Percentiles rank a stretch among this genome's conserved stretches.
Conservation (phyloP, 2,797 vertebrate genomes). For the Eulemur coronatus region DNA sequence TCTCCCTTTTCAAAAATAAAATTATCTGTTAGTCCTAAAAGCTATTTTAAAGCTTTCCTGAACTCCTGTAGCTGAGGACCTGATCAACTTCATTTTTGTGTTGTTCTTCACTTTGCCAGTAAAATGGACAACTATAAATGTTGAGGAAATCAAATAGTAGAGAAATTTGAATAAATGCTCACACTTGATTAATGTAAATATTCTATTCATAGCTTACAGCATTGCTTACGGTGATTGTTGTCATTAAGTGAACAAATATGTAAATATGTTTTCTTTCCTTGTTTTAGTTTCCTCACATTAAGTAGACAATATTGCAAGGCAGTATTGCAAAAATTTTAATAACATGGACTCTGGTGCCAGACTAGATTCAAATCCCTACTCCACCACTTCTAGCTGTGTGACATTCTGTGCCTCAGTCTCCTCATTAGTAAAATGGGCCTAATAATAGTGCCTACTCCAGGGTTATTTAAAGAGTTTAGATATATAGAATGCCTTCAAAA, state of each 20-base stretch:
- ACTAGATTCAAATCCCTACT: not conserved
- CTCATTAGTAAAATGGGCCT: slow-evolving; percentile 18
- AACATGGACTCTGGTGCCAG: not conserved
- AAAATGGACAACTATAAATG: not conserved
- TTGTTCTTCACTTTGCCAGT: not conserved
- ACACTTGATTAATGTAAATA: not conserved
- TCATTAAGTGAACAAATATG: not conserved
- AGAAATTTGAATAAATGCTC: slow-evolving; percentile 34
- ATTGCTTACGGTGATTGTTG: not conserved
- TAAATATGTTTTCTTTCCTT: slow-evolving; percentile 27
- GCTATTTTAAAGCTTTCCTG: not conserved
- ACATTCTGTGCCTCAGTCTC: not conserved
- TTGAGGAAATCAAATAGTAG: not conserved
- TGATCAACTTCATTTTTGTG: not conserved
- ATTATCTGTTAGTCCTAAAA: not conserved
- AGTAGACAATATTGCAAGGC: not conserved
- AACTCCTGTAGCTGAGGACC: not conserved
- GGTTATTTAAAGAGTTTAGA: not conserved
- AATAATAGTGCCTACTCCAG: not conserved
- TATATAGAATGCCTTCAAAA: not conserved
- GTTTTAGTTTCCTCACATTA: not conserved
- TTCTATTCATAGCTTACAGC: not conserved
- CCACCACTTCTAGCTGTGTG: not conserved
- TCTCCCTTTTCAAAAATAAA: not conserved
- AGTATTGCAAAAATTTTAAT: not conserved